phyloP scores from a whole-genome alignment of 2,113 vertebrate genomes.

The Lethenteron camtschaticum region DNA sequence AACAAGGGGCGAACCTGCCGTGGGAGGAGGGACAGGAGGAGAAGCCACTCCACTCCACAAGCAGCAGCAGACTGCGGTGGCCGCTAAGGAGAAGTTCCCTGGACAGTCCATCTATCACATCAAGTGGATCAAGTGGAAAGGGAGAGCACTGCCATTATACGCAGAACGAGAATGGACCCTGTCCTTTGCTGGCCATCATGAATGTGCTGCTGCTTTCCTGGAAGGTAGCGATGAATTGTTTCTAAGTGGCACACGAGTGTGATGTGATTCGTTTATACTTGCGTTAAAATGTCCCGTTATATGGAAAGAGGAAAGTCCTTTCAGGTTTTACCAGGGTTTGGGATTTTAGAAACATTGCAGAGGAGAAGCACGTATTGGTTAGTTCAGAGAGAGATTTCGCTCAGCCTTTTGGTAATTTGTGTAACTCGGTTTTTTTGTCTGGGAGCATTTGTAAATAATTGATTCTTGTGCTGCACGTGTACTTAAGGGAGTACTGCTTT shows the following conservation, averaged over 20 bases:
- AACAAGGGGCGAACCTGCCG: too few relatives aligned
- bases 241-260: too few relatives aligned
- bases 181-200: conserved; percentile 87
- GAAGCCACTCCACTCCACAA: too few relatives aligned
- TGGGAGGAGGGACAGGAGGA: too few relatives aligned
- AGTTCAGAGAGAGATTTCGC: too few relatives aligned
- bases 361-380: too few relatives aligned
- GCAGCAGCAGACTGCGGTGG: conserved; percentile 1
- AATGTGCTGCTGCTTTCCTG: conserved; percentile 79
- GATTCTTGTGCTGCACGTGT: too few relatives aligned
- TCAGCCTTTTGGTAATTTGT: too few relatives aligned
- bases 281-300: conserved; percentile 11
- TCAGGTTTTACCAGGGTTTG: too few relatives aligned
- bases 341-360: conserved; percentile 9
- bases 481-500: too few relatives aligned
- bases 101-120: conserved; percentile 93
- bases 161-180: conserved; percentile 92
- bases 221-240: conserved; percentile 43
- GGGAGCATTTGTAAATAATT: too few relatives aligned
- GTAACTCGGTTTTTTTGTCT: too few relatives aligned
- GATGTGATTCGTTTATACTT: background rate
- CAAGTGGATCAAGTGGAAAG: conserved; percentile 95
- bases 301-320: conserved; percentile 4
- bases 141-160: conserved; percentile 79
- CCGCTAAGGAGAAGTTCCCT: conserved; percentile 49